Percentiles rank a stretch among this genome's conserved stretches.
Evolutionary conservation across 2,888 invertebrate genomes (phyloP).

Genomic region (Steromphala cineraria): DNA sequence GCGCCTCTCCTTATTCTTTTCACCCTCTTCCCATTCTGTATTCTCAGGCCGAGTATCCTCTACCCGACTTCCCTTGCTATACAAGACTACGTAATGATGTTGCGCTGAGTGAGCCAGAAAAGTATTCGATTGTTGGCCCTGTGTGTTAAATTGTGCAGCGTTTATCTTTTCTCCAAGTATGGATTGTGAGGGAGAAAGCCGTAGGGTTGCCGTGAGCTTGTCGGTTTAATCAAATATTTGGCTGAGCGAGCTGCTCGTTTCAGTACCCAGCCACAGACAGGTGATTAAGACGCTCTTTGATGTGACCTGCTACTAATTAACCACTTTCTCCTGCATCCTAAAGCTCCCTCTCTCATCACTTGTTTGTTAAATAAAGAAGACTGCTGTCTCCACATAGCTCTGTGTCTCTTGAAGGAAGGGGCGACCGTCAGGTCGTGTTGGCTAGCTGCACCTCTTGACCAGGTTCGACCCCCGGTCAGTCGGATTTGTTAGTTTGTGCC

Average conservation of each 20-base stretch:
- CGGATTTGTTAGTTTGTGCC: background rate
- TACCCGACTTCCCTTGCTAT: too few relatives aligned
- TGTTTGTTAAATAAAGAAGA: too few relatives aligned
- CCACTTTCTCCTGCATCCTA: background rate
- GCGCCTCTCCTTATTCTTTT: too few relatives aligned
- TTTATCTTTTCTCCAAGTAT: background rate
- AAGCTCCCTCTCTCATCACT: too few relatives aligned
- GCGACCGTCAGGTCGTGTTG: too few relatives aligned
- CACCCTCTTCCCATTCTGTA: too few relatives aligned
- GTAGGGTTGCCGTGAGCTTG: background rate
- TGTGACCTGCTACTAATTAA: constrained; percentile 2
- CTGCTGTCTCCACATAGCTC: too few relatives aligned
- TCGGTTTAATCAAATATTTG: constrained; percentile 17
- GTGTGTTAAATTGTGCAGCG: background rate
- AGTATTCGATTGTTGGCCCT: background rate
- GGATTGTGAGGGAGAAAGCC: background rate
- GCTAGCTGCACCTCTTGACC: background rate
- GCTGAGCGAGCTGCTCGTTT: background rate
- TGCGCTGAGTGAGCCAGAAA: background rate
- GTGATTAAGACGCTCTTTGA: constrained; percentile 5
- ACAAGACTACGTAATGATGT: background rate
- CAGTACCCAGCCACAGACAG: background rate
- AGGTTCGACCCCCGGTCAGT: constrained; percentile 3
- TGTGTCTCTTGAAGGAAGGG: too few relatives aligned
- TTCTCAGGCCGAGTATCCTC: too few relatives aligned